Evolutionary conservation across 1,140 invertebrate genomes (phyloP).

Genomic region (Oncopodura yosiiana): DNA sequence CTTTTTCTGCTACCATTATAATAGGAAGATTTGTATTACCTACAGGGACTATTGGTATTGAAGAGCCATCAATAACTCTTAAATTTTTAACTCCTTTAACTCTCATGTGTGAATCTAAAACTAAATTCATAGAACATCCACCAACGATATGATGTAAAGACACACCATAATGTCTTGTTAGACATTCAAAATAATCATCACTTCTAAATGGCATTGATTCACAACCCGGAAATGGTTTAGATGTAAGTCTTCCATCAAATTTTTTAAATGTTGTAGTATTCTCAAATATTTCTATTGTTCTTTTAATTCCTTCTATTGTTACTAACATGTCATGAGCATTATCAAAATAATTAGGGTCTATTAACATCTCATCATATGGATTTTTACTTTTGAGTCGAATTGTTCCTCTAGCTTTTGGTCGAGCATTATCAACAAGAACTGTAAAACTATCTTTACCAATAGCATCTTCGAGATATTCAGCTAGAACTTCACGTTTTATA

Average conservation of each 20-base stretch:
- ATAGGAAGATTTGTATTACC: conserved; percentile 37
- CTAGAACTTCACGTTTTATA: conserved; percentile 7
- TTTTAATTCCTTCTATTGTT: conserved; percentile 9
- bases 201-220: background rate
- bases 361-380: background rate
- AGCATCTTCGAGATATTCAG: conserved; percentile 15
- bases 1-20: conserved; percentile 44
- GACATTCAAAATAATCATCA: conserved; percentile 48
- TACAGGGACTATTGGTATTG: conserved; percentile 39
- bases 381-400: background rate
- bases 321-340: conserved; percentile 18
- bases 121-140: conserved; percentile 16
- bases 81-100: conserved; percentile 38
- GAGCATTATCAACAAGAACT: background rate
- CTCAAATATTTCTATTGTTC: background rate
- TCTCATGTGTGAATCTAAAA: conserved; percentile 28
- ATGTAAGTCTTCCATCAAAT: background rate
- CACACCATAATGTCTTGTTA: conserved; percentile 59
- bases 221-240: conserved; percentile 8
- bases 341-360: conserved; percentile 23
- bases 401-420: conserved; percentile 8
- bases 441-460: conserved; percentile 15
- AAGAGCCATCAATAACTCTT: conserved; percentile 41
- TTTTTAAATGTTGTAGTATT: conserved; percentile 1
- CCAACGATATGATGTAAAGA: conserved; percentile 17